Conservation (phyloP, 2,113 vertebrate species). For the Bothrops jararaca region DNA sequence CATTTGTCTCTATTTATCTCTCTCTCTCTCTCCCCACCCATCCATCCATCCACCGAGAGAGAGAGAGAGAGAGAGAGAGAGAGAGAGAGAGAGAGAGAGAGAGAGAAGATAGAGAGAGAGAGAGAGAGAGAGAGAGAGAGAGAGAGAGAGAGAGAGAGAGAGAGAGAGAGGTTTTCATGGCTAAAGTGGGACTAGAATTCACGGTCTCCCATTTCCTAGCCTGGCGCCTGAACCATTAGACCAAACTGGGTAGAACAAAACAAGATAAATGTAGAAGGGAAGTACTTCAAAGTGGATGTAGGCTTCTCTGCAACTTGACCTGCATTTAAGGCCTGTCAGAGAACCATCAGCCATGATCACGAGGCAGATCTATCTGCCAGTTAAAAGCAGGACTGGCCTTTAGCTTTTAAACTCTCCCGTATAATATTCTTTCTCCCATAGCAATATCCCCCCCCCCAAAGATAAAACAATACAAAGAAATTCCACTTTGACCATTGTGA, state of each 20-base stretch:
- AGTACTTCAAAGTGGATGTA: neutral
- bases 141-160: no score
- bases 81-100: no score
- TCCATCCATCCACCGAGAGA: no score
- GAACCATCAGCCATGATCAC: neutral
- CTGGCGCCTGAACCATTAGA: no score
- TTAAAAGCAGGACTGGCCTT: neutral
- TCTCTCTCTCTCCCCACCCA: no score
- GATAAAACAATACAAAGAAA: neutral
- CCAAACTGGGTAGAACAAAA: neutral
- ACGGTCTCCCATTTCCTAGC: no score
- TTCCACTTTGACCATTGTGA: neutral
- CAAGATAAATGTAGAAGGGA: neutral
- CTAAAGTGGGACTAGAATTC: no score
- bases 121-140: no score
- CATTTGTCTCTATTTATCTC: no score
- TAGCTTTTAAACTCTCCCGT: neutral
- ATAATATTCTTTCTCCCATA: neutral
- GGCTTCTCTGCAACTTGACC: neutral
- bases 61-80: no score
- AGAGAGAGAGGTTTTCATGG: no score
- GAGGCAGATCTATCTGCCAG: neutral
- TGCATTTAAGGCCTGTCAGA: neutral
- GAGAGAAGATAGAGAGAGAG: no score
- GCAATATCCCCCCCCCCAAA: neutral